Conservation (phyloP, 1,140 invertebrate species). For the Heliothis virescens region DNA sequence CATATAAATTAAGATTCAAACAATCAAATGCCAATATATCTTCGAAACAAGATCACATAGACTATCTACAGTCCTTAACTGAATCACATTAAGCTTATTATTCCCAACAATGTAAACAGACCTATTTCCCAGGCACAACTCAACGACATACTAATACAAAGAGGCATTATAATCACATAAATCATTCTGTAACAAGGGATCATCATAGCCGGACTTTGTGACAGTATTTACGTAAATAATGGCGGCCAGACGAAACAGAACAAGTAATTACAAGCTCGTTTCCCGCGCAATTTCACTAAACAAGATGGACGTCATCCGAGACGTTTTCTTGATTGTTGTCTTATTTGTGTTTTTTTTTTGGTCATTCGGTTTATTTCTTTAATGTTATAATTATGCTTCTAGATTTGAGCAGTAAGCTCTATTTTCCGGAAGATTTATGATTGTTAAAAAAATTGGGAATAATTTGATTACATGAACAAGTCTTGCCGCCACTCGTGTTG, state of each 20-base stretch:
- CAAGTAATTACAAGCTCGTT: constrained; percentile 26
- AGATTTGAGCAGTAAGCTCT: no score
- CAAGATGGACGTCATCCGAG: constrained; percentile 14
- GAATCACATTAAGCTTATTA: no score
- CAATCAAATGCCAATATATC: no score
- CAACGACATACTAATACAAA: constrained; percentile 8
- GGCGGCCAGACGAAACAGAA: constrained; percentile 15
- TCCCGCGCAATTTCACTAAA: constrained; percentile 43
- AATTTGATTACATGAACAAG: no score
- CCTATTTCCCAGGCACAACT: not conserved
- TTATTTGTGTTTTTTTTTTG: constrained; percentile 25
- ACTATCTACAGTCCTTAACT: no score
- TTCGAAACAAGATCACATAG: no score
- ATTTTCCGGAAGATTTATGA: not conserved
- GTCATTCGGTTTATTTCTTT: constrained; percentile 8
- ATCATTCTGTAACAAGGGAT: constrained; percentile 21
- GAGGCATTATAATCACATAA: constrained; percentile 35
- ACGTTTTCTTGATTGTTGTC: constrained; percentile 5
- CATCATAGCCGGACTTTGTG: constrained; percentile 9
- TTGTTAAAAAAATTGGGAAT: not conserved
- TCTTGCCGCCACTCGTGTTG: not conserved
- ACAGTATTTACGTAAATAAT: constrained; percentile 37
- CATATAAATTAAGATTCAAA: no score
- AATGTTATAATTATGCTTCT: not conserved
- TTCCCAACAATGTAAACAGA: not conserved